phyloP scores from a whole-genome alignment of 1,140 invertebrate species.

The Drosophila funebris region DNA sequence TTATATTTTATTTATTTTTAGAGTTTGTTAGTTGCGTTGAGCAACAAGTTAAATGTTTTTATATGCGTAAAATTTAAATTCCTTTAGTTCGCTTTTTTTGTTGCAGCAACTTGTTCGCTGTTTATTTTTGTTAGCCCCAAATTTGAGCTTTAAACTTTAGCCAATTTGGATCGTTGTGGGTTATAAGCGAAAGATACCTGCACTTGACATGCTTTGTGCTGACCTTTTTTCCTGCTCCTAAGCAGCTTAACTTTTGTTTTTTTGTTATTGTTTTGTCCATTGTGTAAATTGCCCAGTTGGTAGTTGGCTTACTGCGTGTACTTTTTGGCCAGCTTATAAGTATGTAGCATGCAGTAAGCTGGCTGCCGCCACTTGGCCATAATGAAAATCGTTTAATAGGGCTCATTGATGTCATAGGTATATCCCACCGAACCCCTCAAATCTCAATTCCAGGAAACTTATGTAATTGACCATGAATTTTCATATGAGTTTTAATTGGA shows the following conservation, averaged over 20 bases:
- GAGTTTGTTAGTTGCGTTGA: not conserved
- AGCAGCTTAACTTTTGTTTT: slow-evolving; percentile 31
- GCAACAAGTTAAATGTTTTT: slow-evolving; percentile 6
- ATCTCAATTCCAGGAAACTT: not conserved
- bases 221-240: slow-evolving; percentile 19
- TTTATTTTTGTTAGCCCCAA: not conserved
- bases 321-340: not conserved
- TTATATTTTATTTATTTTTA: not conserved
- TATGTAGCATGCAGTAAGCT: slow-evolving; percentile 5
- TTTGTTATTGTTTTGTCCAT: not conserved
- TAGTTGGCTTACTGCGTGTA: slow-evolving; percentile 1
- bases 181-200: slow-evolving; percentile 6
- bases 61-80: not conserved
- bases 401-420: not conserved
- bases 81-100: not conserved
- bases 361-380: not conserved
- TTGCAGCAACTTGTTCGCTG: not conserved
- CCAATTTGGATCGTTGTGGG: slow-evolving; percentile 5
- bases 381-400: slow-evolving; percentile 13
- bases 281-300: slow-evolving; percentile 14
- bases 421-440: not conserved
- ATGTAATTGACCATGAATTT: slow-evolving; percentile 1
- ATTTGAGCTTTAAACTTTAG: not conserved
- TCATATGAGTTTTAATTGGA: not conserved
- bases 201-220: slow-evolving; percentile 22